These are phyloP conservation scores for Elmis aenea DNA, from an alignment of 2,888 invertebrate genomes.

Conservation along the genomic window DNA sequence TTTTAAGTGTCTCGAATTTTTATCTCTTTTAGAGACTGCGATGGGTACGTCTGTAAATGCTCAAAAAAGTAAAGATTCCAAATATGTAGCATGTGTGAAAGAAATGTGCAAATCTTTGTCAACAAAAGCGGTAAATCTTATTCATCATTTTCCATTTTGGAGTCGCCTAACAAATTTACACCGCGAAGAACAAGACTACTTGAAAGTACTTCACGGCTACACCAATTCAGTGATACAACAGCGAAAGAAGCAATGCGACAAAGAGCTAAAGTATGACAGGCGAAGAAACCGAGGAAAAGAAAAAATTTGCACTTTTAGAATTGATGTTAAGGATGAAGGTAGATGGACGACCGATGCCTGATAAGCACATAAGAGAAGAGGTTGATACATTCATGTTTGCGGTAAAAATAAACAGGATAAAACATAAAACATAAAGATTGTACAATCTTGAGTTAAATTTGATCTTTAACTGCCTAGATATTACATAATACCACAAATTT, in stretches of 20 bases:
- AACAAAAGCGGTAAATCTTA: conserved; percentile 48
- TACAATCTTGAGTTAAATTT: no score
- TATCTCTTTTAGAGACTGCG: conserved; percentile 66
- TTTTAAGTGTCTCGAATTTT: no score
- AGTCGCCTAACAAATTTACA: conserved; percentile 56
- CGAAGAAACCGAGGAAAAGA: conserved; percentile 49
- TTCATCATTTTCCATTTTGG: conserved; percentile 56
- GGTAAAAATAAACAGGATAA: conserved; percentile 42
- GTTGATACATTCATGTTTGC: conserved; percentile 72
- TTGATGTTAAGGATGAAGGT: conserved; percentile 53
- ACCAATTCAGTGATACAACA: conserved; percentile 54
- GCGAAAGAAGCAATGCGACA: conserved; percentile 38
- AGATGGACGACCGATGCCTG: conserved; percentile 54
- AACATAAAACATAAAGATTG: no score
- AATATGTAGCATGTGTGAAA: conserved; percentile 69
- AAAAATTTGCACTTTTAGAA: conserved; percentile 64
- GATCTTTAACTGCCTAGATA: no score
- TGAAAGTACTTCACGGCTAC: conserved; percentile 50
- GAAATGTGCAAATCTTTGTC: conserved; percentile 42
- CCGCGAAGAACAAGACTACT: conserved; percentile 48
- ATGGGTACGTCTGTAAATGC: conserved; percentile 76
- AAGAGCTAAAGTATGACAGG: background rate
- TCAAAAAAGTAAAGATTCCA: conserved; percentile 61
- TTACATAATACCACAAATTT: no score
- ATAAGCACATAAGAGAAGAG: conserved; percentile 60